Conservation (phyloP, 2,113 vertebrate genomes). For the Melospiza melodia region DNA sequence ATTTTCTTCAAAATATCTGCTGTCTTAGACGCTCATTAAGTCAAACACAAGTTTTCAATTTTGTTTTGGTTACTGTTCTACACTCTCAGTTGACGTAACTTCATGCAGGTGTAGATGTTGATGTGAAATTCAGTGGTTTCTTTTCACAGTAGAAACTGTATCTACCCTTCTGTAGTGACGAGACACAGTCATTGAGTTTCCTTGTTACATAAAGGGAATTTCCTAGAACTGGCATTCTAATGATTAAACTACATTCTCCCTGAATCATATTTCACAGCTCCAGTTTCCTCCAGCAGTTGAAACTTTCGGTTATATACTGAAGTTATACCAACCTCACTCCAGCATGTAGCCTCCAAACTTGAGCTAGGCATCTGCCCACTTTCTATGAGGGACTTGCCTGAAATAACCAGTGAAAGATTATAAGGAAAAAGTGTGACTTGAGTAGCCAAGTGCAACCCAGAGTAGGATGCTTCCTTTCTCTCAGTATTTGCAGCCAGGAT, state of each 20-base stretch:
- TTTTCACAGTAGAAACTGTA: background rate
- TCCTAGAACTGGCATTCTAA: background rate
- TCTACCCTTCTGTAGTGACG: background rate
- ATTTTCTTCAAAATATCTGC: conserved; percentile 29
- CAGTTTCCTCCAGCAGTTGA: background rate
- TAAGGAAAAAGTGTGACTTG: background rate
- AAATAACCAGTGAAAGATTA: background rate
- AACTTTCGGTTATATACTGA: background rate
- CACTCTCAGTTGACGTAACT: background rate
- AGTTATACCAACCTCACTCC: background rate
- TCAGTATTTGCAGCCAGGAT: background rate
- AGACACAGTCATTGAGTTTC: background rate
- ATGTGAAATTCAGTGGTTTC: background rate
- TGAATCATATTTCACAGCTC: background rate
- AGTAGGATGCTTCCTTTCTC: background rate
- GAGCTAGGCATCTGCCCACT: rapidly evolving
- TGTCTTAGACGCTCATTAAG: background rate
- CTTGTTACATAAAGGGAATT: background rate
- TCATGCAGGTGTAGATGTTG: background rate
- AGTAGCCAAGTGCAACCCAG: background rate
- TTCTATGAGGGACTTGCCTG: background rate
- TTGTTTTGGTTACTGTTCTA: background rate
- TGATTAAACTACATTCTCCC: background rate
- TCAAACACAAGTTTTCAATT: background rate
- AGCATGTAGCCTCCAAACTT: background rate